Conservation (phyloP, 1,140 invertebrate species). For the Nebria ingens region DNA sequence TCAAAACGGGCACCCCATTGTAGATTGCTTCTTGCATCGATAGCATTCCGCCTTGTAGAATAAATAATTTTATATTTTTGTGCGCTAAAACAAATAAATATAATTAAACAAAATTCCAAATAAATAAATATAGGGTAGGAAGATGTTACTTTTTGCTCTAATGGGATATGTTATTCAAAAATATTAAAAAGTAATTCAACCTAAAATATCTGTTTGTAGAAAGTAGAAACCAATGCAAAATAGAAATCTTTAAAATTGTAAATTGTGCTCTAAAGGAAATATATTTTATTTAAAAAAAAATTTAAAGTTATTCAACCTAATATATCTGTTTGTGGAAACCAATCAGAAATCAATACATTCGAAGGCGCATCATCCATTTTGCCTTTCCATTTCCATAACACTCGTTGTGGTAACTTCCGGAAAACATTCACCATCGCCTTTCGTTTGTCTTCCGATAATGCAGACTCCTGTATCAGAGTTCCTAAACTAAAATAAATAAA, state of each 20-base stretch:
- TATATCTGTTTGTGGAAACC: slow-evolving; percentile 75
- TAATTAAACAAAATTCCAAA: no score
- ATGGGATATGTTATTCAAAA: no score
- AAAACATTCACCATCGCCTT: slow-evolving; percentile 56
- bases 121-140: no score
- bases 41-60: background rate
- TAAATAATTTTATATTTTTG: slow-evolving; percentile 3
- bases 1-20: background rate
- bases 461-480: slow-evolving; percentile 56
- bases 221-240: slow-evolving; percentile 65
- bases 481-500: slow-evolving; percentile 76
- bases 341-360: slow-evolving; percentile 60
- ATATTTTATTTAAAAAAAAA: no score
- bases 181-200: no score
- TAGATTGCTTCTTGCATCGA: slow-evolving; percentile 1
- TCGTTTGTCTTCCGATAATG: slow-evolving; percentile 58
- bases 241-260: slow-evolving; percentile 62
- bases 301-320: no score
- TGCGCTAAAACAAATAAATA: background rate
- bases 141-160: no score
- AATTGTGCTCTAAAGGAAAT: no score
- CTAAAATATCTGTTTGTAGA: slow-evolving; percentile 72
- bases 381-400: slow-evolving; percentile 59
- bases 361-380: slow-evolving; percentile 53
- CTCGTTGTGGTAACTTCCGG: slow-evolving; percentile 56